A percentile compares a stretch with the other conserved stretches of the same genome.
phyloP scores from a whole-genome alignment of 2,888 invertebrate species.

The Caenorhabditis sinica region DNA sequence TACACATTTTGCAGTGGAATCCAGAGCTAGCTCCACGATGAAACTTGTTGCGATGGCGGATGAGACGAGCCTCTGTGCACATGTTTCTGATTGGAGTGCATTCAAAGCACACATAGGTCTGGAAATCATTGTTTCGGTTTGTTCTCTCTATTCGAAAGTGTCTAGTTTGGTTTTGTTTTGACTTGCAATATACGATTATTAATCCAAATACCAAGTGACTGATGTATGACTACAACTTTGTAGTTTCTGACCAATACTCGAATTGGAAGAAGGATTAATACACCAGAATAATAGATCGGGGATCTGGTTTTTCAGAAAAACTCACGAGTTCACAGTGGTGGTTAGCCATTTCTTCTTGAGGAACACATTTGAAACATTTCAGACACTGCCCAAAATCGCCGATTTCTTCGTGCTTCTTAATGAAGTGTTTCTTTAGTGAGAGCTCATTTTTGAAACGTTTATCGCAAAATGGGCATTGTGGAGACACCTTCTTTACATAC shows the following conservation, averaged over 20 bases:
- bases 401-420: conserved; percentile 78
- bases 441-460: conserved; percentile 83
- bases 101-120: conserved; percentile 83
- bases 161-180: background rate
- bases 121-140: conserved; percentile 40
- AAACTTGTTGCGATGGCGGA: conserved; percentile 74
- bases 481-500: conserved; percentile 82
- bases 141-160: background rate
- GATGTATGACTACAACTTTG: background rate
- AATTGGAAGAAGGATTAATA: background rate
- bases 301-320: too few relatives aligned
- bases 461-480: conserved; percentile 84
- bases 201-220: background rate
- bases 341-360: conserved; percentile 70
- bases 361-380: conserved; percentile 81
- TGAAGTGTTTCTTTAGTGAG: conserved; percentile 81
- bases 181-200: too few relatives aligned
- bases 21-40: conserved; percentile 75
- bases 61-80: conserved; percentile 75
- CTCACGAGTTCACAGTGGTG: conserved; percentile 81
- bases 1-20: conserved; percentile 79
- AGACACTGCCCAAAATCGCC: conserved; percentile 82
- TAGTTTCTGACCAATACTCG: background rate
- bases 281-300: background rate
- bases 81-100: conserved; percentile 83